A percentile compares a stretch with the other conserved stretches of the same genome.
Conservation (phyloP, 1,140 invertebrate genomes). For the Philotrypesis tridentata region DNA sequence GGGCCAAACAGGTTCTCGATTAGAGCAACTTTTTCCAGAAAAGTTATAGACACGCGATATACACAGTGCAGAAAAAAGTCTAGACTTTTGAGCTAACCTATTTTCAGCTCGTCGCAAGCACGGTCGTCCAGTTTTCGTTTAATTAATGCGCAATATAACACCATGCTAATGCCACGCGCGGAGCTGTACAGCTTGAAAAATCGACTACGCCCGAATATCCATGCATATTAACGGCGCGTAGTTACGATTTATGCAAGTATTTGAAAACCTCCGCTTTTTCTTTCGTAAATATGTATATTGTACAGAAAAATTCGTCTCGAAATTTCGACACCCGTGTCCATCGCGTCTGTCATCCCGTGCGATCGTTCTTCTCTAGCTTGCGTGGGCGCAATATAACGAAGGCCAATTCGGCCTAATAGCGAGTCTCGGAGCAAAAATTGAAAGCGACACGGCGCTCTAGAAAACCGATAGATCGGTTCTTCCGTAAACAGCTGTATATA, state of each 20-base stretch:
- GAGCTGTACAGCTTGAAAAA: background rate
- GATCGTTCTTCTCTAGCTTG: too few relatives aligned
- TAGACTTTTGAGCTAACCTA: too few relatives aligned
- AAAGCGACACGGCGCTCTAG: background rate
- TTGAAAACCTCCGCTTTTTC: slow-evolving; percentile 18
- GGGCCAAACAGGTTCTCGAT: background rate
- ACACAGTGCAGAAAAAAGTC: too few relatives aligned
- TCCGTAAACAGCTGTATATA: background rate
- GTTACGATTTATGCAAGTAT: slow-evolving; percentile 49
- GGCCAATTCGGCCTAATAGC: background rate
- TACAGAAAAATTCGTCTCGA: background rate
- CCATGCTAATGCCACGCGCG: slow-evolving; percentile 58
- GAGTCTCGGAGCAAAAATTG: background rate
- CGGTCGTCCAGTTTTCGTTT: background rate
- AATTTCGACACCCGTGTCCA: background rate
- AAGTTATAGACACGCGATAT: too few relatives aligned
- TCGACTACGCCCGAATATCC: slow-evolving; percentile 39
- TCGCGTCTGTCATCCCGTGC: background rate
- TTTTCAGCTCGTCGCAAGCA: background rate
- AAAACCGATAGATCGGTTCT: background rate
- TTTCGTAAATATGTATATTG: background rate
- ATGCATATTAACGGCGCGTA: slow-evolving; percentile 52
- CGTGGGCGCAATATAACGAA: background rate
- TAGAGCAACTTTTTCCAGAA: background rate
- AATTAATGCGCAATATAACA: slow-evolving; percentile 50